phyloP scores from a whole-genome alignment of 2,113 vertebrate species.

The Pogona vitticeps region DNA sequence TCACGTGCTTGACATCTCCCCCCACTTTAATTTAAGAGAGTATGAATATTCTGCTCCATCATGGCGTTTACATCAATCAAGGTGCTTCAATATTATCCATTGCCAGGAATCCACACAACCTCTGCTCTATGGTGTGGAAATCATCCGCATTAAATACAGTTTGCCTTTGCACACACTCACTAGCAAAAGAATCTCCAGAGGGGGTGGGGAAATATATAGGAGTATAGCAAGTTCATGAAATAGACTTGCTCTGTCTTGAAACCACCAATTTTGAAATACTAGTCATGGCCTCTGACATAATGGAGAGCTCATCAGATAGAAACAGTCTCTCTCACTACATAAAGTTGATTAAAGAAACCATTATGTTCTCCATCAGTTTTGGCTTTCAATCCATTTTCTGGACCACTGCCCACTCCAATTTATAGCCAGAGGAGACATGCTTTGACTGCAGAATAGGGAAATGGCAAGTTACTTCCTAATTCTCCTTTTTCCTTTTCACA shows the following conservation, averaged over 20 bases:
- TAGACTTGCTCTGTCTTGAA: conserved; percentile 25
- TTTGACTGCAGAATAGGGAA: conserved; percentile 30
- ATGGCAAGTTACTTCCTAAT: conserved; percentile 8
- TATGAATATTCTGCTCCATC: no score
- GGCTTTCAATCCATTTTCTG: conserved; percentile 11
- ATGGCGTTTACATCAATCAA: not conserved
- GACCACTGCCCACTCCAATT: conserved; percentile 28
- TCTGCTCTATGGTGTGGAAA: not conserved
- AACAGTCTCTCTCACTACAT: not conserved
- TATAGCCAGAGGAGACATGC: conserved; percentile 23
- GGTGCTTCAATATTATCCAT: not conserved
- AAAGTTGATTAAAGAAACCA: conserved; percentile 16
- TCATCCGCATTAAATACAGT: not conserved
- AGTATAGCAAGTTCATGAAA: conserved; percentile 16
- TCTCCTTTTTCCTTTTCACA: conserved; percentile 39
- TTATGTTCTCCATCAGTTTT: conserved; percentile 12
- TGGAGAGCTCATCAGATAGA: conserved; percentile 28
- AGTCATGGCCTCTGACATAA: conserved; percentile 5
- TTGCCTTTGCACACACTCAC: not conserved
- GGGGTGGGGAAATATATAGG: conserved; percentile 13
- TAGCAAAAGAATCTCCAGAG: conserved; percentile 16
- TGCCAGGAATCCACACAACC: not conserved
- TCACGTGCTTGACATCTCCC: not conserved
- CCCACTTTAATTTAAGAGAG: no score
- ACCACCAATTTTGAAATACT: conserved; percentile 38